Conservation (phyloP, 2,113 vertebrate species). For the Rhinoderma darwinii region DNA sequence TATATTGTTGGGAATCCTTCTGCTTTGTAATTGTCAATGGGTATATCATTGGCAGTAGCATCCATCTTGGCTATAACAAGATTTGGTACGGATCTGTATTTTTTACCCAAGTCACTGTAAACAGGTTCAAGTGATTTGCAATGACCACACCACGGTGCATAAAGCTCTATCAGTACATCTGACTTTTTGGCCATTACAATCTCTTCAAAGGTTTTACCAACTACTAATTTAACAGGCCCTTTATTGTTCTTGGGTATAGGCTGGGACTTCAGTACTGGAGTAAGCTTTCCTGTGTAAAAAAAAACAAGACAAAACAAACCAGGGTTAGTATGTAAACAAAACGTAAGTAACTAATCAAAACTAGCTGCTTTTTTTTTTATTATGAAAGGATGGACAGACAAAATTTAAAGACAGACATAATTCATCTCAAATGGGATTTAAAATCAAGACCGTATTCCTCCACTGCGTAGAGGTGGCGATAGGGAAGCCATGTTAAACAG, state of each 20-base stretch:
- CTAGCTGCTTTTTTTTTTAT: too few species aligned
- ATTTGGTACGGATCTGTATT: conserved; percentile 88
- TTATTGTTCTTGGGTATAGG: conserved; percentile 94
- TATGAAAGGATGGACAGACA: too few species aligned
- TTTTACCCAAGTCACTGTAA: conserved; percentile 87
- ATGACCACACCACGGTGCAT: conserved; percentile 96
- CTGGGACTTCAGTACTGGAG: conserved; percentile 90
- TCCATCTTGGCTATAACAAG: conserved; percentile 98
- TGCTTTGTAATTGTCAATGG: conserved; percentile 82
- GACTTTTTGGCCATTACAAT: conserved; percentile 90
- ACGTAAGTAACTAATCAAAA: background rate
- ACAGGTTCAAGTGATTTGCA: conserved; percentile 93
- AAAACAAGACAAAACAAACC: background rate
- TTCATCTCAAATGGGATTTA: too few species aligned
- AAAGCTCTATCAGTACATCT: conserved; percentile 95
- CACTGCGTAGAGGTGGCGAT: too few species aligned
- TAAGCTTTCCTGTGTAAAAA: conserved; percentile 84
- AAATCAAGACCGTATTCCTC: too few species aligned
- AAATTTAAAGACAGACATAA: too few species aligned
- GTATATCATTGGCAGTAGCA: conserved; percentile 87
- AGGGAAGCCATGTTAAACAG: too few species aligned
- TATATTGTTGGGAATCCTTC: conserved; percentile 97
- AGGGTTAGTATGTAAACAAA: background rate
- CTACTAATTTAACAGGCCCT: conserved; percentile 90
- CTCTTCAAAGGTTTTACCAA: conserved; percentile 92